phyloP scores from a whole-genome alignment of 2,113 vertebrate genomes.

The Zeus faber region DNA sequence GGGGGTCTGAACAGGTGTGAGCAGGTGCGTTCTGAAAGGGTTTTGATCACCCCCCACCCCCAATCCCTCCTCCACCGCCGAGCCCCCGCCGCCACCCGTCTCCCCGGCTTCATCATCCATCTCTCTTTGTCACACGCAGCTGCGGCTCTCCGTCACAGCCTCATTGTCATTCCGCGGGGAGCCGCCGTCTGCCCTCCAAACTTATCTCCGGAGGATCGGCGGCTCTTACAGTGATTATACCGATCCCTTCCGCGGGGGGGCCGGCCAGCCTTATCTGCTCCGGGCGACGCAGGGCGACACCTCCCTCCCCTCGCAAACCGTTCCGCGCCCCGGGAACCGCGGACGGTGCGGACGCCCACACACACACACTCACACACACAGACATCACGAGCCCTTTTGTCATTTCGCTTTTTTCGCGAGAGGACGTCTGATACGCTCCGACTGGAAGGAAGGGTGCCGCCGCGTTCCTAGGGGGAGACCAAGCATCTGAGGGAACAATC shows the following conservation, averaged over 20 bases:
- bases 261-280: slow-evolving; percentile 9
- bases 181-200: slow-evolving; percentile 37
- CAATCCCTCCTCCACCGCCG: too few species aligned
- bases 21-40: slow-evolving; percentile 18
- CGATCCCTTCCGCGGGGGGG: slow-evolving; percentile 29
- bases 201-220: slow-evolving; percentile 28
- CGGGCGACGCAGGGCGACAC: too few species aligned
- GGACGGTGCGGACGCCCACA: neutral
- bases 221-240: slow-evolving; percentile 56
- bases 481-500: too few species aligned
- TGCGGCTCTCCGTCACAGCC: slow-evolving; percentile 37
- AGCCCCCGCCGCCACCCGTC: too few species aligned
- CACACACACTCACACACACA: neutral
- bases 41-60: too few species aligned
- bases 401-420: too few species aligned
- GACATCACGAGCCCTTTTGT: too few species aligned
- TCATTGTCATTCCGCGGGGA: slow-evolving; percentile 64
- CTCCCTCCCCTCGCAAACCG: slow-evolving; percentile 1
- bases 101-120: slow-evolving; percentile 51
- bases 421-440: too few species aligned
- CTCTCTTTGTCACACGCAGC: slow-evolving; percentile 56
- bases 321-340: too few species aligned
- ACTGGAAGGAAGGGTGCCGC: too few species aligned
- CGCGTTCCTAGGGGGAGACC: too few species aligned
- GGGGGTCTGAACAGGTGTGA: slow-evolving; percentile 52